Percentiles rank a stretch among this genome's conserved stretches.
Evolutionary conservation across 2,113 vertebrate species (phyloP).

Genomic region (Platysteira castanea): DNA sequence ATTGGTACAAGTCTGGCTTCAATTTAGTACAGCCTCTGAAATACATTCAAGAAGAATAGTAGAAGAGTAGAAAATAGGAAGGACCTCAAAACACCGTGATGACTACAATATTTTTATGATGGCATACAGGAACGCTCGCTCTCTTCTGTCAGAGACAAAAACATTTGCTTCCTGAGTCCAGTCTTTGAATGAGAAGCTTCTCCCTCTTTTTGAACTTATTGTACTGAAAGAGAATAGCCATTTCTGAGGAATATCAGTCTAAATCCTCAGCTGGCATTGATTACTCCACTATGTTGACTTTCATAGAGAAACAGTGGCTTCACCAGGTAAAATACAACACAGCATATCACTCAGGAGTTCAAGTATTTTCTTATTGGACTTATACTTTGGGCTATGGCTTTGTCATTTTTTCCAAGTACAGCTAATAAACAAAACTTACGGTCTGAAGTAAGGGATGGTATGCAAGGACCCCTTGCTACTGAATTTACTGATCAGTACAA

Average conservation of each 20-base stretch:
- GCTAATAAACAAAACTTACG: not conserved
- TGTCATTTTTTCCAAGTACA: not conserved
- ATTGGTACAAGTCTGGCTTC: not conserved
- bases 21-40: not conserved
- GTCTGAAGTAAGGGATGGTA: not conserved
- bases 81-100: not conserved
- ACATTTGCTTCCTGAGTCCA: not conserved
- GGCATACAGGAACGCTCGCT: fast-evolving
- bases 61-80: not conserved
- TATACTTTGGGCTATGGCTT: not conserved
- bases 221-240: not conserved
- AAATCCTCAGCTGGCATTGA: not conserved
- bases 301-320: not conserved
- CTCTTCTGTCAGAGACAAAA: not conserved
- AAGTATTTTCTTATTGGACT: not conserved
- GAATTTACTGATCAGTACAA: not conserved
- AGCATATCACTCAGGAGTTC: not conserved
- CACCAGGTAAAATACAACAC: not conserved
- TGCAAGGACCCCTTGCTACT: fast-evolving
- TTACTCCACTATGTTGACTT: not conserved
- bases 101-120: not conserved
- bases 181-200: not conserved
- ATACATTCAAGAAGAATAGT: not conserved
- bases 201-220: not conserved
- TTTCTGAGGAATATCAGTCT: not conserved